Conservation (phyloP, 2,797 vertebrate genomes). For the Linurgus olivaceus region DNA sequence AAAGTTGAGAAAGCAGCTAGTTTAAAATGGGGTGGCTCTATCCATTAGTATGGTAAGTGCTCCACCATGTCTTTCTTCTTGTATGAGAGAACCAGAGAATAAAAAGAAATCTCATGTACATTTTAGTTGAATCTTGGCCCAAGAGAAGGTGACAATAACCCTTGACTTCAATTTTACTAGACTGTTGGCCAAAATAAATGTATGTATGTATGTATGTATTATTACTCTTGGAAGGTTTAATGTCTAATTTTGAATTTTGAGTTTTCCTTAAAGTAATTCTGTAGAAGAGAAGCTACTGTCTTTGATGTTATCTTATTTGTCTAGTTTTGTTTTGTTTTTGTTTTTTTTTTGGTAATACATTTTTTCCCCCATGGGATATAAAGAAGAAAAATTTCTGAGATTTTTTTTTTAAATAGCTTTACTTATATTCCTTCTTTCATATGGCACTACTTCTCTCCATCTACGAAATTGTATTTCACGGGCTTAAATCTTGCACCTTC, state of each 20-base stretch:
- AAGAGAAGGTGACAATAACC: background rate
- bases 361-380: background rate
- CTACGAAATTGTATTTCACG: background rate
- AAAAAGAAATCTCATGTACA: background rate
- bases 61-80: background rate
- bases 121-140: background rate
- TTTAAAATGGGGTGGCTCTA: background rate
- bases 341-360: background rate
- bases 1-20: slow-evolving; percentile 35
- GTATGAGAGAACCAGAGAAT: background rate
- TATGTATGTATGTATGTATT: background rate
- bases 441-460: background rate
- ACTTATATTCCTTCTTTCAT: background rate
- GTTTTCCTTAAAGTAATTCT: slow-evolving; percentile 8
- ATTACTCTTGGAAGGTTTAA: background rate
- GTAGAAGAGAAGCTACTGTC: background rate
- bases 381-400: background rate
- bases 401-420: background rate
- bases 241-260: background rate
- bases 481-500: background rate
- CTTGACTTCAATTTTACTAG: background rate
- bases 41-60: background rate
- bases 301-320: background rate
- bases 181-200: background rate
- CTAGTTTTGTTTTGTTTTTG: background rate